Base-by-base conservation (phyloP, 2,888 invertebrate species). In the Crematogaster levior region DNA sequence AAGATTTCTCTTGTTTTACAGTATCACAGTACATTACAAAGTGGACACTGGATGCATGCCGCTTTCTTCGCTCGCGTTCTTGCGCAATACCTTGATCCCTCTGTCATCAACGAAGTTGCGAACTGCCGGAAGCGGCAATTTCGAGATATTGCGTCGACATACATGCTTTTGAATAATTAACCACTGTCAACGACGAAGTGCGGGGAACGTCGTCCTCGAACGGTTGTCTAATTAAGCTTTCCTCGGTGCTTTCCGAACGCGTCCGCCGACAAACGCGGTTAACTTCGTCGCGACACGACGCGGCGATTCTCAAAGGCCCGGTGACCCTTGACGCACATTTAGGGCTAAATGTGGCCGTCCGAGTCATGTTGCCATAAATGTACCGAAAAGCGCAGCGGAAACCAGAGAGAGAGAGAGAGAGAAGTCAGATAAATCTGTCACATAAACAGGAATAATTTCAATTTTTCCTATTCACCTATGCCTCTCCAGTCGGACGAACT, bases 171-270 rank as follows among this genome's bases (percentile, higher is more conserved):
- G 80, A 85, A 82, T 88, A 86, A 89, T 89, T 89, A 89, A 80
- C 84, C 40, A 61, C 84, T 70, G 89, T 85, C 85, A 86, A 56
- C 75, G 60, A 60, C 86, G 24, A 40, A 40, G 81, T 65, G n/a
- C 82, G 81, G 65, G 43, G 73, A 83, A 84, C 83, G 77, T 84
- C 80, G 68, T 53, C 60, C 56, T 60, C 82, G 56, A 84, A 83
- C 86, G 80, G 18, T 68, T 82, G 84, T 87, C 83, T 87, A 89
- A 89, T 89, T 89, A 88, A 87, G 70, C 84, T 81, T 61, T 72
- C 66, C 40, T 81, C 56, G 58, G n/a, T 53, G 40, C 53, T 30
- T 21, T 46, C 65, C 53, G 27, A 74, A 70, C 63, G n/a, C 68
- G 70, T 74, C 68, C 65, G n/a, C 12, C 60, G 53, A 60, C 83